These are phyloP conservation scores for Malthinus flaveolus DNA, from an alignment of 2,888 invertebrate genomes.

Conservation along the genomic window DNA sequence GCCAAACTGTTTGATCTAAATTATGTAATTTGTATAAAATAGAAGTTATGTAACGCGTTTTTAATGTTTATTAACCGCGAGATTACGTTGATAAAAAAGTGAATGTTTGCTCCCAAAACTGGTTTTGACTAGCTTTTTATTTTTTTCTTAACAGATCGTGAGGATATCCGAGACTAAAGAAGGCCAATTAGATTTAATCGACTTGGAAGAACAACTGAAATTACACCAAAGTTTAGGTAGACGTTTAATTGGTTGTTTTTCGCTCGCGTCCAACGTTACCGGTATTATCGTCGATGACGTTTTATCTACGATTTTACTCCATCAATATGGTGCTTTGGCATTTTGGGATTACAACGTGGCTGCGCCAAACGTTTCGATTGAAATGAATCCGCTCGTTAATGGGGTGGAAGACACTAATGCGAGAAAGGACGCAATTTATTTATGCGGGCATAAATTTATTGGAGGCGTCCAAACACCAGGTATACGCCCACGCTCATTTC, in stretches of 20 bases:
- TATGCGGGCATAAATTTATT: constrained; percentile 88
- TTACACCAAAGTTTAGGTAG: constrained; percentile 65
- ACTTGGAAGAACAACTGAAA: constrained; percentile 72
- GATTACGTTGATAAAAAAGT: constrained; percentile 16
- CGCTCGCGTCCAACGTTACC: constrained; percentile 86
- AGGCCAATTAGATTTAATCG: constrained; percentile 77
- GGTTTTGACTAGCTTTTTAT: not conserved
- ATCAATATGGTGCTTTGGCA: constrained; percentile 79
- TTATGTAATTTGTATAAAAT: constrained; percentile 3
- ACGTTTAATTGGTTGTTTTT: constrained; percentile 81
- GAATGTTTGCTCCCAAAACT: constrained; percentile 11
- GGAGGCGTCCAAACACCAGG: constrained; percentile 88
- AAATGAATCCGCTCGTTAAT: constrained; percentile 80
- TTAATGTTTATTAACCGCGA: constrained; percentile 9
- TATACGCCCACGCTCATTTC: no score
- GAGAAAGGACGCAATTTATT: constrained; percentile 86
- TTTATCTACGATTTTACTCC: constrained; percentile 77
- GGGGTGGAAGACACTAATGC: constrained; percentile 71
- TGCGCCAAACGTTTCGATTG: constrained; percentile 76
- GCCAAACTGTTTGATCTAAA: not conserved
- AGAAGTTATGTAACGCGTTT: no score
- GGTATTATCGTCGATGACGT: constrained; percentile 85
- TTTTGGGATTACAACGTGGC: constrained; percentile 92
- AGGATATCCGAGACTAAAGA: constrained; percentile 77
- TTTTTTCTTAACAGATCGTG: constrained; percentile 64